Evolutionary conservation across 2,113 vertebrate species (phyloP).

Genomic region (Albula glossodonta): DNA sequence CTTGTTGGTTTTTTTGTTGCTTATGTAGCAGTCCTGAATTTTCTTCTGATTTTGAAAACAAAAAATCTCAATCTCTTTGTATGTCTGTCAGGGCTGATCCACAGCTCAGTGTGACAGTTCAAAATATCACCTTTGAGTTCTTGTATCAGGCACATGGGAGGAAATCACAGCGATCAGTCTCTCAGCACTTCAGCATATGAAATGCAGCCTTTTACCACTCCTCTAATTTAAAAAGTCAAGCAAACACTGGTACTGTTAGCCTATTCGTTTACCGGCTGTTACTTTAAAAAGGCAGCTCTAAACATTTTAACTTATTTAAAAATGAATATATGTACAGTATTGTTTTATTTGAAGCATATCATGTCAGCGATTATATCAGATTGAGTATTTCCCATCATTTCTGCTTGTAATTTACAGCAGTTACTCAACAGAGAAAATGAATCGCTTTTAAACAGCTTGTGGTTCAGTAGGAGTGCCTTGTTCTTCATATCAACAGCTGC

Average conservation of each 20-base stretch:
- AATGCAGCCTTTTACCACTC: not conserved
- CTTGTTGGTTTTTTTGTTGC: not conserved
- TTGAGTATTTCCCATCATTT: not conserved
- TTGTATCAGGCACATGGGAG: not conserved
- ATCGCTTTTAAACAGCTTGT: not conserved
- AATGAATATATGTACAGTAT: not conserved
- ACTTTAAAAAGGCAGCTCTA: not conserved
- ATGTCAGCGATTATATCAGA: not conserved
- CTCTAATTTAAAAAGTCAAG: not conserved
- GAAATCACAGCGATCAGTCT: too few species aligned
- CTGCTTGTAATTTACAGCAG: not conserved
- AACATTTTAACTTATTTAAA: conserved; percentile 4
- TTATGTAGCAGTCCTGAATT: not conserved
- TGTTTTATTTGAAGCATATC: not conserved
- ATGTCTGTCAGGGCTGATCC: not conserved
- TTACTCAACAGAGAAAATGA: not conserved
- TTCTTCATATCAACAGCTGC: not conserved
- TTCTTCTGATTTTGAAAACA: not conserved
- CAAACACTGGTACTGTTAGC: not conserved
- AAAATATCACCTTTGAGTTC: not conserved
- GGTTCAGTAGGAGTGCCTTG: conserved; percentile 1
- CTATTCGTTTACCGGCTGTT: not conserved
- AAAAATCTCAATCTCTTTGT: not conserved
- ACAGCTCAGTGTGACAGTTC: not conserved
- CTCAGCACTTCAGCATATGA: too few species aligned